A percentile compares a stretch with the other conserved stretches of the same genome.
Evolutionary conservation across 2,888 invertebrate species (phyloP).

Genomic region (Agrotis ipsilon): DNA sequence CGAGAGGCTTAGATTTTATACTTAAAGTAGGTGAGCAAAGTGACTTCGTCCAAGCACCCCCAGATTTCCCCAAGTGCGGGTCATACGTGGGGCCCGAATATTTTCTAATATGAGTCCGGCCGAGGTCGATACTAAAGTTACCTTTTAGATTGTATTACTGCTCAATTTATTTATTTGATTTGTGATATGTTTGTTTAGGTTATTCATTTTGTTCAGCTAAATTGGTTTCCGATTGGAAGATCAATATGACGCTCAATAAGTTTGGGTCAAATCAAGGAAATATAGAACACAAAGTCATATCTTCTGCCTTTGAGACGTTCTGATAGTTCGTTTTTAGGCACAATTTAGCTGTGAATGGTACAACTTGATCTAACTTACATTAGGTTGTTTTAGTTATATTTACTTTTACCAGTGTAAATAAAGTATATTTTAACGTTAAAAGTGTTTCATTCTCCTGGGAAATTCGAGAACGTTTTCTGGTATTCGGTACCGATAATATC

Average conservation of each 20-base stretch:
- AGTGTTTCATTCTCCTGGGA: conserved; percentile 46
- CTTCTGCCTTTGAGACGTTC: conserved; percentile 9
- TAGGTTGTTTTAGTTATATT: conserved; percentile 35
- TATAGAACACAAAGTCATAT: conserved; percentile 39
- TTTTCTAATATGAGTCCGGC: conserved; percentile 90
- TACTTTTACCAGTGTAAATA: conserved; percentile 60
- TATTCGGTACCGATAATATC: conserved; percentile 16
- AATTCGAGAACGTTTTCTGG: conserved; percentile 13
- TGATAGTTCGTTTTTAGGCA: conserved; percentile 32
- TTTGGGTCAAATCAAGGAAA: conserved; percentile 35
- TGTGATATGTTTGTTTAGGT: conserved; percentile 71
- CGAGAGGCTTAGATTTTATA: conserved; percentile 94
- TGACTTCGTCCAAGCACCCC: conserved; percentile 93
- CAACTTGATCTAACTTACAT: conserved; percentile 35
- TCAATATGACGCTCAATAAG: conserved; percentile 28
- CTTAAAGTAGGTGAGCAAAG: conserved; percentile 93
- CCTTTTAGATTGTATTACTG: conserved; percentile 64
- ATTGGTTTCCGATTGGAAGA: conserved; percentile 52
- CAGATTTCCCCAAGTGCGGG: conserved; percentile 95
- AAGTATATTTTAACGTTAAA: conserved; percentile 45
- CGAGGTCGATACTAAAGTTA: conserved; percentile 57
- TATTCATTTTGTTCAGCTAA: conserved; percentile 49
- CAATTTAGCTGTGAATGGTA: conserved; percentile 30
- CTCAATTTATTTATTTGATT: conserved; percentile 77
- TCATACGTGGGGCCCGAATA: conserved; percentile 95